These are phyloP conservation scores for Phrynosoma blainvillii DNA, from an alignment of 2,113 vertebrate species.

Conservation along the genomic window DNA sequence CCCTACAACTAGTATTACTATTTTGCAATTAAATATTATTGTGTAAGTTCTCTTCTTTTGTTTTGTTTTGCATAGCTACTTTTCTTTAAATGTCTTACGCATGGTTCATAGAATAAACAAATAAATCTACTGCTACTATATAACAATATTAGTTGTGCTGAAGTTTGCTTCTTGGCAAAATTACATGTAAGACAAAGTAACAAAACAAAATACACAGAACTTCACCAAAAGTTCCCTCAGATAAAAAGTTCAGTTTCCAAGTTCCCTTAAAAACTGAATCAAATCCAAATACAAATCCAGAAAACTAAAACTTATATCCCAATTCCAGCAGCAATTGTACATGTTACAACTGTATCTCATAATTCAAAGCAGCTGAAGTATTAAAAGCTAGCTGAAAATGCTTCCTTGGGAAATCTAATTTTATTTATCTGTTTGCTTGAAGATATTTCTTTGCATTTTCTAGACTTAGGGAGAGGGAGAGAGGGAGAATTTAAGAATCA, in stretches of 20 bases:
- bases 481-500: constrained; percentile 53
- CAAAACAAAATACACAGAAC: constrained; percentile 22
- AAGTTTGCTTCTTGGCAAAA: constrained; percentile 68
- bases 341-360: neutral
- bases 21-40: too few species aligned
- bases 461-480: neutral
- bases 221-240: constrained; percentile 30
- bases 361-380: constrained; percentile 16
- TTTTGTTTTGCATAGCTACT: too few species aligned
- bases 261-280: constrained; percentile 23
- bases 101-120: too few species aligned
- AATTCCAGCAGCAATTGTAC: constrained; percentile 9
- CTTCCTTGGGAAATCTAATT: neutral
- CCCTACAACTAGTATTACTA: too few species aligned
- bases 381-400: constrained; percentile 31
- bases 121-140: too few species aligned
- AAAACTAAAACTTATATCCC: constrained; percentile 4
- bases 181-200: constrained; percentile 50
- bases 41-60: too few species aligned
- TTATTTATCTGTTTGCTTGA: neutral
- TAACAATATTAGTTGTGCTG: constrained; percentile 47
- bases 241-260: constrained; percentile 13
- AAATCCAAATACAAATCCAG: neutral
- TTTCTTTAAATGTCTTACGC: too few species aligned
- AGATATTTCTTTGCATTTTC: neutral